phyloP scores from a whole-genome alignment of 2,797 vertebrate genomes.

The Holocentrus rufus region DNA sequence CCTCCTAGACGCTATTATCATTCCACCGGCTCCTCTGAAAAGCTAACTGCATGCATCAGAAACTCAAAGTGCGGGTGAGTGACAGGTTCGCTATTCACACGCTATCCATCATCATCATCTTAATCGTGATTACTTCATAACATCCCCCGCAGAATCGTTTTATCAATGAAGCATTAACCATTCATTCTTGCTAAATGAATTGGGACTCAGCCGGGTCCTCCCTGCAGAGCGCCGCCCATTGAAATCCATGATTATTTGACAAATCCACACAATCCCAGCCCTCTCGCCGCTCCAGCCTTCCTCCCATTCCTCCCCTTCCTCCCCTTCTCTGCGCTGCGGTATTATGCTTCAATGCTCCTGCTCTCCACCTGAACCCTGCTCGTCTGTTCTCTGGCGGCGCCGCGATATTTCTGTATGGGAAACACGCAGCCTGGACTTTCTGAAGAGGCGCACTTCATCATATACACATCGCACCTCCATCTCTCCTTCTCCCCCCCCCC shows the following conservation, averaged over 20 bases:
- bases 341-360: slow-evolving; percentile 30
- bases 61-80: slow-evolving; percentile 35
- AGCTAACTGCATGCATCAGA: slow-evolving; percentile 68
- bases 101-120: slow-evolving; percentile 29
- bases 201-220: slow-evolving; percentile 48
- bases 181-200: slow-evolving; percentile 57
- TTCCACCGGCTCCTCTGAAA: slow-evolving; percentile 61
- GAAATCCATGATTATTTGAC: slow-evolving; percentile 36
- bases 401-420: slow-evolving; percentile 52
- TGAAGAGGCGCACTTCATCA: slow-evolving; percentile 40
- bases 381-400: slow-evolving; percentile 50
- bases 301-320: slow-evolving; percentile 4
- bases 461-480: slow-evolving; percentile 45
- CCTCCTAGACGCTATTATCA: slow-evolving; percentile 70
- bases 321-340: slow-evolving; percentile 27
- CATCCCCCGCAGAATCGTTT: slow-evolving; percentile 36
- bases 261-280: slow-evolving; percentile 46
- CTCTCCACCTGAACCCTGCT: slow-evolving; percentile 50
- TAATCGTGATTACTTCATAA: slow-evolving; percentile 38
- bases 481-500: slow-evolving; percentile 29
- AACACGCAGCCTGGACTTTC: slow-evolving; percentile 38
- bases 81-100: slow-evolving; percentile 7
- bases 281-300: slow-evolving; percentile 27
- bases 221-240: slow-evolving; percentile 20
- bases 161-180: slow-evolving; percentile 59